phyloP scores from a whole-genome alignment of 2,888 invertebrate species.

The Unio pictorum region DNA sequence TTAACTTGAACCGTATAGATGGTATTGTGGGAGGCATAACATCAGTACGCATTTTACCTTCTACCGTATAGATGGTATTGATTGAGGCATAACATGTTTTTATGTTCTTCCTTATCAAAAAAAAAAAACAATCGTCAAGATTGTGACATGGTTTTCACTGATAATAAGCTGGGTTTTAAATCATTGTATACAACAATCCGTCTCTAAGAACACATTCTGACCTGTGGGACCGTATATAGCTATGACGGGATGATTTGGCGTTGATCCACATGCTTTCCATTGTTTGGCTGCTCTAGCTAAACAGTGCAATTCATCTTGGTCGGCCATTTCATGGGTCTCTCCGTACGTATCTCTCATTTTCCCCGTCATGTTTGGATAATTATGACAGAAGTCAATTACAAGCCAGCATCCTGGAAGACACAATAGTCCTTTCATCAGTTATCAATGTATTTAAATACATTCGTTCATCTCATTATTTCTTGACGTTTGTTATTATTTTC shows the following conservation, averaged over 20 bases:
- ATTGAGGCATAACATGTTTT: too few species aligned
- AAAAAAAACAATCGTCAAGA: too few species aligned
- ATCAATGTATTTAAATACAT: not conserved
- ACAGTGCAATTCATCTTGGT: conserved; percentile 35
- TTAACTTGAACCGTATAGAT: too few species aligned
- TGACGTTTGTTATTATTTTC: too few species aligned
- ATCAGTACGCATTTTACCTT: too few species aligned
- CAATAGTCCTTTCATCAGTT: not conserved
- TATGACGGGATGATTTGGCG: conserved; percentile 22
- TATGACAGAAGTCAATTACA: conserved; percentile 27
- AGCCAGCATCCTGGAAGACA: conserved; percentile 42
- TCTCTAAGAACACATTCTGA: conserved; percentile 1
- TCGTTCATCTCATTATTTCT: too few species aligned
- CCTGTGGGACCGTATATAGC: conserved; percentile 46
- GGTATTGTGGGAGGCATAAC: too few species aligned
- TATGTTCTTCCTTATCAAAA: too few species aligned
- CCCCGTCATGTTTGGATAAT: conserved; percentile 20
- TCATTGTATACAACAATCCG: too few species aligned
- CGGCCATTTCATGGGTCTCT: conserved; percentile 26
- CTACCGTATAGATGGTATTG: too few species aligned
- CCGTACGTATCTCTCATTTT: conserved; percentile 34
- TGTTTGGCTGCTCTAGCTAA: conserved; percentile 30
- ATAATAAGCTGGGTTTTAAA: too few species aligned
- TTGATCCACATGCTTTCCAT: conserved; percentile 37
- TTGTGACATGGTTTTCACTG: too few species aligned